Percentiles rank a stretch among this genome's conserved stretches.
phyloP scores from a whole-genome alignment of 1,140 invertebrate genomes.

The Drosophila watanabei region DNA sequence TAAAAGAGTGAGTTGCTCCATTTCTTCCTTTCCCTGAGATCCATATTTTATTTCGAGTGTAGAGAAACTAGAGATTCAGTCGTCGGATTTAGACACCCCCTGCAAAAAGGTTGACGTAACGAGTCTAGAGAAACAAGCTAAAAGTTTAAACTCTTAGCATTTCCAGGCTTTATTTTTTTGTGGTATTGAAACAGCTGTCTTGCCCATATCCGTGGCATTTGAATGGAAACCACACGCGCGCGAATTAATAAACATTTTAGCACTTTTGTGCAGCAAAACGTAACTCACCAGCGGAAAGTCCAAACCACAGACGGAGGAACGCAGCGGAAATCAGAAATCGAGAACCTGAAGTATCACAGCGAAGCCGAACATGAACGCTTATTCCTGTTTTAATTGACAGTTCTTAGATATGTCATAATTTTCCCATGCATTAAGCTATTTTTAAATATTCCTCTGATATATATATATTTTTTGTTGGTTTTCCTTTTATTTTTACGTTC shows the following conservation, averaged over 20 bases:
- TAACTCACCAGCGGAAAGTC: constrained; percentile 34
- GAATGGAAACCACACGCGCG: constrained; percentile 34
- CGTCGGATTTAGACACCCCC: constrained; percentile 14
- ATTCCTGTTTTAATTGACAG: constrained; percentile 34
- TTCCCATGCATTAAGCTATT: constrained; percentile 31
- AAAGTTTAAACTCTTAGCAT: constrained; percentile 15
- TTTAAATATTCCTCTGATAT: constrained; percentile 18
- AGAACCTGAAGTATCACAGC: constrained; percentile 3
- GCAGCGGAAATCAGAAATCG: constrained; percentile 5
- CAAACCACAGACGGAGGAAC: neutral
- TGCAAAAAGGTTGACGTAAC: constrained; percentile 50
- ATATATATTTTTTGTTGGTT: neutral
- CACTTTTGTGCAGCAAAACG: constrained; percentile 4
- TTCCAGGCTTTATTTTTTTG: constrained; percentile 24
- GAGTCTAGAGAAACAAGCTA: constrained; percentile 8
- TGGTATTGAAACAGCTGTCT: constrained; percentile 60
- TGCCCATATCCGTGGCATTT: constrained; percentile 39
- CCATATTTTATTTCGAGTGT: neutral
- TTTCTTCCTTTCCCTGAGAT: no score
- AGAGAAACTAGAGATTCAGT: constrained; percentile 31
- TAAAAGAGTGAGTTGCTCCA: no score
- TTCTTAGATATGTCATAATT: constrained; percentile 47
- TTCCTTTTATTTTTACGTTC: constrained; percentile 18
- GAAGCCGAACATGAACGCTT: neutral
- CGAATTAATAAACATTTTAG: constrained; percentile 38